Evolutionary conservation across 2,797 vertebrate genomes (phyloP), one percentile per base, ranked within the genome.

Genomic region (Chiloscyllium punctatum): DNA sequence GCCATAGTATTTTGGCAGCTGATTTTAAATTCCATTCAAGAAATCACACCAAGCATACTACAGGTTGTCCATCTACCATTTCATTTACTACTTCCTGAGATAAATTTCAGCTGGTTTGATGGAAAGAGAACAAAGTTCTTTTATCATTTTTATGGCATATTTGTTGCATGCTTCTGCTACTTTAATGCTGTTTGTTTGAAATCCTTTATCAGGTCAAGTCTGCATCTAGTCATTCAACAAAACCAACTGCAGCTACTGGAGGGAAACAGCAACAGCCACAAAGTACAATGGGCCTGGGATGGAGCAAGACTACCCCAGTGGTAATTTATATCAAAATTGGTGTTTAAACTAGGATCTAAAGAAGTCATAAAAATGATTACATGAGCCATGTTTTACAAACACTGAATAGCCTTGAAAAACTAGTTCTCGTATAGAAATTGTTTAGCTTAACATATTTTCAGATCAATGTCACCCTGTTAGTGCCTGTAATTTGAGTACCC

Each of bases 151-250:
- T 74, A 74, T 1, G 51, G 33, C 71, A 53, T 53, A 13, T 57
- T 18, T 74, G 48, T 57, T 77, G 4, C 16, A 53, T 74, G 48
- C 18, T 51, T 94, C 68, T 94, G 37, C 92, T 71, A 0, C 11
- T 72, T 48, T 66, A 91, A 91, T 91, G 88, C 88, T 91, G 74
- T 77, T 95, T 42, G 77, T 77, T 74, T 42, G 8, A 53, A 74
- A 74, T 30, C 48, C 74, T 53, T 53, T 48, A 51, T 53, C 42
- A 95, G 94, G 71, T 27, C 72, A 95, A 95, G 72, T 7, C 94
- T 3, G 11, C 48, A 33, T 33, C 94, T 94, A 71, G 1, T 21
- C 42, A 6, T 48, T 74, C 71, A 51, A 51, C 48, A 57, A 18
- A 51, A 57, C 11, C 71, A 18, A 57, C 48, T 95, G 71, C 27